Conservation (phyloP, 2,113 vertebrate genomes). For the Perccottus glenii region DNA sequence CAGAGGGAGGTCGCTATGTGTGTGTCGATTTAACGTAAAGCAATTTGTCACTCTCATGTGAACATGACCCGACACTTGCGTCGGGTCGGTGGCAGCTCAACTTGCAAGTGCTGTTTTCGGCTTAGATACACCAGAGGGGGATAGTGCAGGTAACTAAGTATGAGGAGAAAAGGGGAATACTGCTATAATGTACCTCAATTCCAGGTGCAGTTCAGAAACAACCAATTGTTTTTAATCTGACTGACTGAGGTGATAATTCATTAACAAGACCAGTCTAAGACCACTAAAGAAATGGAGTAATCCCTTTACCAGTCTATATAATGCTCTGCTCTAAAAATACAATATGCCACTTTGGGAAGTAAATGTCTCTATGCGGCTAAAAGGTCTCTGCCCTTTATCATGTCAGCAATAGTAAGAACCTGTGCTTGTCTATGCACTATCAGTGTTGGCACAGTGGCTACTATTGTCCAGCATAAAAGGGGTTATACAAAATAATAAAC, state of each 20-base stretch:
- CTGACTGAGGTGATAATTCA: too few relatives aligned
- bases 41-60: too few relatives aligned
- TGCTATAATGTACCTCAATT: not conserved
- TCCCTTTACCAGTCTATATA: not conserved
- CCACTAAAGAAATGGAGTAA: not conserved
- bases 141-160: too few relatives aligned
- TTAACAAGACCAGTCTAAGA: too few relatives aligned
- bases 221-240: not conserved
- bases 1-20: too few relatives aligned
- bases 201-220: not conserved
- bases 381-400: constrained; percentile 21
- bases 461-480: constrained; percentile 16
- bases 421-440: constrained; percentile 22
- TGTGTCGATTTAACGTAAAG: too few relatives aligned
- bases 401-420: constrained; percentile 4
- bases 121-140: too few relatives aligned
- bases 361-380: constrained; percentile 3
- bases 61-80: too few relatives aligned
- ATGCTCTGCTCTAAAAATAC: not conserved
- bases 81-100: too few relatives aligned
- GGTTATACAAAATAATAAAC: constrained; percentile 12
- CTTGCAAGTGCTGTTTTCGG: too few relatives aligned
- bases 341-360: not conserved
- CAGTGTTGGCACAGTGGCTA: constrained; percentile 1
- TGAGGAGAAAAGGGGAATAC: too few relatives aligned